A percentile compares a stretch with the other conserved stretches of the same genome.
Evolutionary conservation across 2,888 invertebrate genomes (phyloP).

Genomic region (Acleris cristana): DNA sequence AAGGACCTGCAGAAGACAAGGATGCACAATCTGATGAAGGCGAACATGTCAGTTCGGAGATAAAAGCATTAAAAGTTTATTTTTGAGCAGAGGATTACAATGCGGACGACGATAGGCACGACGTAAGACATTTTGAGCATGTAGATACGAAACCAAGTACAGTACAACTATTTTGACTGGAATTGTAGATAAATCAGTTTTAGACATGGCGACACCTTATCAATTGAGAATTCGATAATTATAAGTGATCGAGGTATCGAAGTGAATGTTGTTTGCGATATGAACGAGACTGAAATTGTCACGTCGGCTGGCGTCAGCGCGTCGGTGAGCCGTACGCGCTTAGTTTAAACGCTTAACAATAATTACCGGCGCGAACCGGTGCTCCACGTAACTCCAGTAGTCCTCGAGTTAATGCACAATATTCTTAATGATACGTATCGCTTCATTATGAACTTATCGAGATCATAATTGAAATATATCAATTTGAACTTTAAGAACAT

Average conservation of each 20-base stretch:
- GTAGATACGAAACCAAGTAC: neutral
- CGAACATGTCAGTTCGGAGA: conserved; percentile 7
- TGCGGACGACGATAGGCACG: neutral
- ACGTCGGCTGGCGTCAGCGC: conserved; percentile 41
- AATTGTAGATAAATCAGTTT: conserved; percentile 4
- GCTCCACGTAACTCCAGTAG: conserved; percentile 31
- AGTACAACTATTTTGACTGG: neutral
- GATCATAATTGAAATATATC: conserved; percentile 18
- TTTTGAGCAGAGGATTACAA: conserved; percentile 3
- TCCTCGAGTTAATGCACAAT: conserved; percentile 27
- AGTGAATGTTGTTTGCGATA: conserved; percentile 74
- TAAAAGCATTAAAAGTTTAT: conserved; percentile 8
- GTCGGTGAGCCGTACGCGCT: conserved; percentile 41
- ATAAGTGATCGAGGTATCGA: conserved; percentile 64
- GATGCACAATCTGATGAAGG: conserved; percentile 17
- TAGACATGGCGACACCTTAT: conserved; percentile 12
- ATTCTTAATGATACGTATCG: conserved; percentile 30
- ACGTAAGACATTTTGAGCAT: neutral
- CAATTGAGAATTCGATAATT: conserved; percentile 51
- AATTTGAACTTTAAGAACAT: conserved; percentile 5
- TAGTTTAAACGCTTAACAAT: conserved; percentile 76
- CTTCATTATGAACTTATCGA: conserved; percentile 22
- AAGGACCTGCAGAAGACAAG: conserved; percentile 40
- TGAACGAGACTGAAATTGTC: conserved; percentile 67
- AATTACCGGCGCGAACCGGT: conserved; percentile 58